Base-by-base conservation (phyloP, 1,140 invertebrate genomes). In the Megathymus violae region DNA sequence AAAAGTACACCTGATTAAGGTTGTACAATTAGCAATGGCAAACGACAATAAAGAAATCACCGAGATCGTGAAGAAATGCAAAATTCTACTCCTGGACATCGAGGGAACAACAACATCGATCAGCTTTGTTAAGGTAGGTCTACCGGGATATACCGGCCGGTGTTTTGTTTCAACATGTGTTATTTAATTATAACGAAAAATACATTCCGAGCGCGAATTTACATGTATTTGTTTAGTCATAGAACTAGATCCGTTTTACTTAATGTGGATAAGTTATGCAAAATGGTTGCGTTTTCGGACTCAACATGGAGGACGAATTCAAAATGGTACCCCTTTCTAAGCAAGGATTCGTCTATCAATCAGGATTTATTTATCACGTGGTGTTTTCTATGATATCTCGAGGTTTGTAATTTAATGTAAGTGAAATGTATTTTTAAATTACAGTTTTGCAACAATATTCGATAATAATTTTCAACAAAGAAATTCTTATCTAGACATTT, bases 121-220 rank as follows among this genome's bases (percentile, higher is more conserved):
- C 81, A 88, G 86, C 85, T 91, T 91, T 88, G 88, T 91, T 88
- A 91, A 91, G 88, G 88, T 91, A 91, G 84, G 87, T 89, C 87
- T 78, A 67, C 80, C 69, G 43, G 71, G 76, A 79, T 83, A 85
- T 73, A 77, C 88, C 88, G 88, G 88, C 88, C 88, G 88, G 88
- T 86, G 86, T 87, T 89, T 90, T 86, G 74, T 84, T 72, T 74
- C 65, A 76, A 78, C 76, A 75, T 74, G 71, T 82, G 76, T 75
- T 81, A 58, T 46, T 58, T 46, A 58, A 58, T 58, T 46, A 58
- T 19, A 15, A 58, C 5, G 27, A 17, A 17, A 47, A 59, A 4
- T 38, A 59, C 34, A 43, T 46, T 36, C 14, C 13, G 5, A 38
- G 7, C 6, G 27, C 43, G 15, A 13, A 47, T 38, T 38, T 47